A percentile compares a stretch with the other conserved stretches of the same genome.
phyloP scores from a whole-genome alignment of 2,888 invertebrate genomes.

The Emmelina monodactyla region DNA sequence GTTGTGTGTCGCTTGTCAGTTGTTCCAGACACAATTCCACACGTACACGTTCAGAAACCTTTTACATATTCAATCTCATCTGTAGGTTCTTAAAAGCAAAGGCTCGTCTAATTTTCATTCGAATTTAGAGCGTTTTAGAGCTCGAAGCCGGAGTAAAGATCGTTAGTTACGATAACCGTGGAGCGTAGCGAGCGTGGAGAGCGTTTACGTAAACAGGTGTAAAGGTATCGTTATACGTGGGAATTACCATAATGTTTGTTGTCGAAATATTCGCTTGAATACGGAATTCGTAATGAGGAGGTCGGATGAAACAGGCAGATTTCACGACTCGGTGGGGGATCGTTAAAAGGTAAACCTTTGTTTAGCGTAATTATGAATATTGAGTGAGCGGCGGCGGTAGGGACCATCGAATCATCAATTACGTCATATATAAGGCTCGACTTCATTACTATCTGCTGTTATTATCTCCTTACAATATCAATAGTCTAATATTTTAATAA shows the following conservation, averaged over 20 bases:
- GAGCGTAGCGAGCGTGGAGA: slow-evolving; percentile 41
- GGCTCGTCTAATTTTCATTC: background rate
- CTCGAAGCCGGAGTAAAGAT: slow-evolving; percentile 7
- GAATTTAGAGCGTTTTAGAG: background rate
- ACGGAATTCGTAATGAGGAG: slow-evolving; percentile 52
- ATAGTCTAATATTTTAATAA: too few relatives aligned
- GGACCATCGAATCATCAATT: too few relatives aligned
- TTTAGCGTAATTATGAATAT: too few relatives aligned
- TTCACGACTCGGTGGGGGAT: slow-evolving; percentile 38
- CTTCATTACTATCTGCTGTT: too few relatives aligned
- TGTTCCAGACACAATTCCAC: too few relatives aligned
- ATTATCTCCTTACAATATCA: too few relatives aligned
- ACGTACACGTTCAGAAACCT: too few relatives aligned
- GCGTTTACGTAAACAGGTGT: slow-evolving; percentile 60
- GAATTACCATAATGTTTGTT: slow-evolving; percentile 61
- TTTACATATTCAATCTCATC: too few relatives aligned
- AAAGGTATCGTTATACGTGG: slow-evolving; percentile 52
- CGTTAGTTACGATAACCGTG: slow-evolving; percentile 32
- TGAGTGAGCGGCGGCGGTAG: too few relatives aligned
- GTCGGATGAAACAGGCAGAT: slow-evolving; percentile 38
- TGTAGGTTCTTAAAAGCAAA: background rate
- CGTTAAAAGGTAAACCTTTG: slow-evolving; percentile 41
- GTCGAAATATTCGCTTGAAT: slow-evolving; percentile 56
- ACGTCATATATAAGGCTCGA: too few relatives aligned
- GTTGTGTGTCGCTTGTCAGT: too few relatives aligned